Evolutionary conservation across 2,113 vertebrate genomes (phyloP), one percentile per base, ranked within the genome.

Genomic region (Pipa parva): DNA sequence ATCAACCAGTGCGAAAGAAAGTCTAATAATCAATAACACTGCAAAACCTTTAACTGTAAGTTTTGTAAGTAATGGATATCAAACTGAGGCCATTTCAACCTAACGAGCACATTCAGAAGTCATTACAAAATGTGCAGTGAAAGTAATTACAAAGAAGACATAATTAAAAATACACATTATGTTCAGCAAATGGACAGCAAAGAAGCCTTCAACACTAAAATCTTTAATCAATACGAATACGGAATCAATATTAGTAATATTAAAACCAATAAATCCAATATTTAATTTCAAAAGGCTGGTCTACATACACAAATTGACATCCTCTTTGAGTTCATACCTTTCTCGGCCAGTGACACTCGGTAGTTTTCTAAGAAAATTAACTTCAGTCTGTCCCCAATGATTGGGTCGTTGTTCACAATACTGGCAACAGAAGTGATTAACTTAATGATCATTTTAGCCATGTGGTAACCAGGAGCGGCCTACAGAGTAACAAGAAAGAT

Each of bases 401-500:
- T 71, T 0, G 90, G 92, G 71, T 95, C 90, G 0, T 88, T 88
- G 78, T 95, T 95, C 75, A 95, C 64, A 8, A 94, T 81, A 3
- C 89, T 81, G 0, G 86, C 88, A 0, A 94, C 74, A 1, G 91
- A 87, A 0, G 90, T 95, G 80, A 95, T 88, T 72, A 95, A 80
- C 71, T 92, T 94, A 74, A 95, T 94, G 75, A 94, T 95, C 87
- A 89, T 87, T 80, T 94, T 95, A 26, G 93, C 93, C 92, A 94
- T 92, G 78, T 95, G 91, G 74, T 95, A 94, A 13, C 93, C 93
- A 2, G 92, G 92, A 12, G 93, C 93, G 0, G 93, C 93, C 93
- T 94, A 75, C 26, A 77, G 66, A 72, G 49, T 21, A 63, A 48
- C 10, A 58, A n/a, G n/a, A n/a, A n/a, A n/a, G n/a, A n/a, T n/a